Percentiles rank a stretch among this genome's conserved stretches.
These are phyloP conservation scores for Champsocephalus esox DNA, from an alignment of 2,797 vertebrate genomes.

Conservation along the genomic window DNA sequence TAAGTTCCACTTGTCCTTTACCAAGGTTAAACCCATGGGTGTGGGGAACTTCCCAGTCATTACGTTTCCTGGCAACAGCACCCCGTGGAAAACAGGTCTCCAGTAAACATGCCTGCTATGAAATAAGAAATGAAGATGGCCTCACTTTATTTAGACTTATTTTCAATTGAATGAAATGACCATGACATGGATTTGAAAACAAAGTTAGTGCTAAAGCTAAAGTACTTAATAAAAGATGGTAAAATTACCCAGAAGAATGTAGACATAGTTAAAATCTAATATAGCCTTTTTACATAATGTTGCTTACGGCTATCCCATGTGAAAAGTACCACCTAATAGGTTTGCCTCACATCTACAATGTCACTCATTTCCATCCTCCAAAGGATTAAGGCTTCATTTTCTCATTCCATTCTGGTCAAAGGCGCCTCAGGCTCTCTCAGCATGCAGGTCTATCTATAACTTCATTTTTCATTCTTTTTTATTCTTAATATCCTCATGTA, in stretches of 20 bases:
- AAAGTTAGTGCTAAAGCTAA: neutral
- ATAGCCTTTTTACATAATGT: constrained; percentile 11
- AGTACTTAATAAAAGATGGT: neutral
- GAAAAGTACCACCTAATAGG: constrained; percentile 18
- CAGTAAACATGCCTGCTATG: constrained; percentile 51
- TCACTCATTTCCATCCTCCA: constrained; percentile 38
- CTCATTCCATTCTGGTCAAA: constrained; percentile 58
- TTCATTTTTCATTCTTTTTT: constrained; percentile 52
- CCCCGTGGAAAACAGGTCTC: constrained; percentile 42
- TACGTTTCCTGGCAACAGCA: constrained; percentile 59
- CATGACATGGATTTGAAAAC: neutral
- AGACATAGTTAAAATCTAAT: neutral
- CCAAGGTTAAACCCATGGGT: constrained; percentile 60
- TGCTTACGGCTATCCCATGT: constrained; percentile 2
- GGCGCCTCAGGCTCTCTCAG: constrained; percentile 40
- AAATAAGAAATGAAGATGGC: neutral
- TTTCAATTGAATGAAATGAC: constrained; percentile 1
- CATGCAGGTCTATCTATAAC: constrained; percentile 51
- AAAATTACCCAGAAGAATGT: neutral
- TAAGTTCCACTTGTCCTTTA: constrained; percentile 48
- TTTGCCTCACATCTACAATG: constrained; percentile 32
- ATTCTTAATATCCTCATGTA: constrained; percentile 29
- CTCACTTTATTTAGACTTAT: neutral
- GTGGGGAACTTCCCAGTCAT: constrained; percentile 66
- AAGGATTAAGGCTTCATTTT: constrained; percentile 52